These are phyloP conservation scores for Campylorhamphus procurvoides DNA, from an alignment of 2,113 vertebrate species.

Conservation along the genomic window DNA sequence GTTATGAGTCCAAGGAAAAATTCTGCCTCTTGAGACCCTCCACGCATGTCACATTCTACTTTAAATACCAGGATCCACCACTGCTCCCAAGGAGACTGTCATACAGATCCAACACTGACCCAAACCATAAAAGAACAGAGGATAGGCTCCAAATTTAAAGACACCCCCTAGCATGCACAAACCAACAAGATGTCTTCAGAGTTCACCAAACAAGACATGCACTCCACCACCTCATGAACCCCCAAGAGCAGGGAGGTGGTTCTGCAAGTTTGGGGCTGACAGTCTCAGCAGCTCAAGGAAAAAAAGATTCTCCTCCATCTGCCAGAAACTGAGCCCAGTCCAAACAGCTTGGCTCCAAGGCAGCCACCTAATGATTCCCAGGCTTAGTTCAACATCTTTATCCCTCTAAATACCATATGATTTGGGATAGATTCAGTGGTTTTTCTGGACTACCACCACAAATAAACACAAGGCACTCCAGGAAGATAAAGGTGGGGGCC, in stretches of 20 bases:
- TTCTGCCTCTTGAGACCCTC: not conserved
- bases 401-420: not conserved
- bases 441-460: not conserved
- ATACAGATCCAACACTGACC: not conserved
- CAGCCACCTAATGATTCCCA: slow-evolving; percentile 55
- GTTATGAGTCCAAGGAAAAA: not conserved
- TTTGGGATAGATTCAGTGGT: not conserved
- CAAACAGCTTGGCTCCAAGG: slow-evolving; percentile 8
- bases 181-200: not conserved
- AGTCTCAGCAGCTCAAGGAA: not conserved
- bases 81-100: not conserved
- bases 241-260: not conserved
- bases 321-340: slow-evolving; percentile 9
- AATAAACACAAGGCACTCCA: not conserved
- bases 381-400: slow-evolving; percentile 3
- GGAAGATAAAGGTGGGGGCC: not conserved
- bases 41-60: not conserved
- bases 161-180: accelerated
- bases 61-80: not conserved
- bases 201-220: not conserved
- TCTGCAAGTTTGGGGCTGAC: not conserved
- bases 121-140: not conserved
- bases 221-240: not conserved
- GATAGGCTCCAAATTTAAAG: not conserved
- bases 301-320: not conserved